Percentiles rank a stretch among this genome's conserved stretches.
Evolutionary conservation across 2,797 vertebrate species (phyloP).

Genomic region (Cyprinodon diabolis): DNA sequence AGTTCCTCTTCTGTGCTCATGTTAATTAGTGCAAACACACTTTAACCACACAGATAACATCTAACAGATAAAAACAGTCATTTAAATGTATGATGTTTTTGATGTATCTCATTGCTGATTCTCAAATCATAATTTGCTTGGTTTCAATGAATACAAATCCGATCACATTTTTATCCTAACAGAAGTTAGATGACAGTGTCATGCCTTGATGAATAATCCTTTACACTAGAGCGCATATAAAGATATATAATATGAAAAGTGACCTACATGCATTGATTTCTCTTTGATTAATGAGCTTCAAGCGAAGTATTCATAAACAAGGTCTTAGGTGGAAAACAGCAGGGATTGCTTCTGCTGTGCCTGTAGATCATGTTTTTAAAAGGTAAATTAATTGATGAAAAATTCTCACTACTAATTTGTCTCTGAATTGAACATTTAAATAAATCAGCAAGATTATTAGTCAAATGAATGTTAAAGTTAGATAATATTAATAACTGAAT

Average conservation of each 20-base stretch:
- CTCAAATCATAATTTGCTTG: conserved; percentile 32
- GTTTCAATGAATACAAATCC: conserved; percentile 40
- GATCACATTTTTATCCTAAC: conserved; percentile 17
- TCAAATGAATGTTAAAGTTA: conserved; percentile 6
- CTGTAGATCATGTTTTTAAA: conserved; percentile 50
- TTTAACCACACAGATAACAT: conserved; percentile 17
- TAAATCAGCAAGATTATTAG: conserved; percentile 44
- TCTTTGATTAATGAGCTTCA: conserved; percentile 74
- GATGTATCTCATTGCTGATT: conserved; percentile 9
- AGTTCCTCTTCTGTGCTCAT: conserved; percentile 46
- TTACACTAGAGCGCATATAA: conserved; percentile 70
- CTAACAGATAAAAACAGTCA: conserved; percentile 32
- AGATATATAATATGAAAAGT: conserved; percentile 72
- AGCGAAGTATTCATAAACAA: conserved; percentile 74
- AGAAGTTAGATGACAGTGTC: conserved; percentile 45
- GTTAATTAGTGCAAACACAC: conserved; percentile 41
- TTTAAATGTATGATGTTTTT: conserved; percentile 38
- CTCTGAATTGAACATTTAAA: conserved; percentile 38
- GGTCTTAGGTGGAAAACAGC: conserved; percentile 70
- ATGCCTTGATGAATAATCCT: conserved; percentile 72
- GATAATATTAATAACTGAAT: conserved; percentile 5
- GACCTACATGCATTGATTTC: conserved; percentile 62
- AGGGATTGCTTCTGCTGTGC: conserved; percentile 48
- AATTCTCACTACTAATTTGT: conserved; percentile 65
- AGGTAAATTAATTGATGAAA: conserved; percentile 52